phyloP scores from a whole-genome alignment of 2,888 invertebrate species.

The Galerucella nymphaeae region DNA sequence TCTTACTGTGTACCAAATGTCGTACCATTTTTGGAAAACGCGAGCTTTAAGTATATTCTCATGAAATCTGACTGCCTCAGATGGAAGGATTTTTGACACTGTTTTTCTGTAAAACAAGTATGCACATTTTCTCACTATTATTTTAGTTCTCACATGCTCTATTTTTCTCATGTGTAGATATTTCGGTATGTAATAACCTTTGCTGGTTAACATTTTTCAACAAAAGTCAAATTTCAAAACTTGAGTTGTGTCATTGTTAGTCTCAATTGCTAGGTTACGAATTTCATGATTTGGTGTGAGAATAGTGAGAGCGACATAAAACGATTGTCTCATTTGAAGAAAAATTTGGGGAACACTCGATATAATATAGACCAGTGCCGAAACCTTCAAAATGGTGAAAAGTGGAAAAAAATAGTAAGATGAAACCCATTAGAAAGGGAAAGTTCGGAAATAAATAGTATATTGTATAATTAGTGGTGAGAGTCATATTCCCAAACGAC shows the following conservation, averaged over 20 bases:
- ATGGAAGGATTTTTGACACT: constrained; percentile 52
- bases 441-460: no score
- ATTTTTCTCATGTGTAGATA: constrained; percentile 50
- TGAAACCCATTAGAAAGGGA: no score
- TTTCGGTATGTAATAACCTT: constrained; percentile 45
- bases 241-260: not conserved
- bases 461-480: no score
- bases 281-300: no score
- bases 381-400: no score
- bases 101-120: constrained; percentile 55
- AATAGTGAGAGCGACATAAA: no score
- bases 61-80: constrained; percentile 49
- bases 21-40: constrained; percentile 47
- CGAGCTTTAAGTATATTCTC: constrained; percentile 40
- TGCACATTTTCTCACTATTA: constrained; percentile 53
- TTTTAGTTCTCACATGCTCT: constrained; percentile 47
- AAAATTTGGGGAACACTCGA: no score
- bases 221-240: not conserved
- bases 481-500: no score
- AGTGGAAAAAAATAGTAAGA: no score
- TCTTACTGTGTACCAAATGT: constrained; percentile 51
- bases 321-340: no score
- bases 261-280: not conserved
- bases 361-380: no score
- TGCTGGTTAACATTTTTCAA: constrained; percentile 34